phyloP scores from a whole-genome alignment of 2,113 vertebrate genomes.

The Pyxicephalus adspersus region DNA sequence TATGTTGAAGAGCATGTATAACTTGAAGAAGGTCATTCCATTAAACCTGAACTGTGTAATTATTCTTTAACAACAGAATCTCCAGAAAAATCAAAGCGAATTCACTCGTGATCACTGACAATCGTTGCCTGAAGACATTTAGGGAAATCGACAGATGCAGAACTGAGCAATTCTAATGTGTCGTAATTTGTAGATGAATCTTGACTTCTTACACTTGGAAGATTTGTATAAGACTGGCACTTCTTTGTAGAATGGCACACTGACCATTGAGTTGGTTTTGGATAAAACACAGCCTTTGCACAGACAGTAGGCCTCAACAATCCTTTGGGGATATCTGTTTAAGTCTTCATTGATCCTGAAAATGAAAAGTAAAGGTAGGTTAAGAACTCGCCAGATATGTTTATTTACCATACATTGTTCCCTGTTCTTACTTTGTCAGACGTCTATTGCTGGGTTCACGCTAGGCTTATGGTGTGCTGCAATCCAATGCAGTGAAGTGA shows the following conservation, averaged over 20 bases:
- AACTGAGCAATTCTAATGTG: conserved; percentile 42
- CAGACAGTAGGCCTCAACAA: conserved; percentile 46
- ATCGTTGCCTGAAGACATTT: neutral
- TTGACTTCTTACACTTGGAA: conserved; percentile 37
- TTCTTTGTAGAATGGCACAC: conserved; percentile 44
- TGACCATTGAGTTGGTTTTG: conserved; percentile 12
- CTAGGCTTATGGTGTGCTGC: too few species aligned
- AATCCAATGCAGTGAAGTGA: too few species aligned
- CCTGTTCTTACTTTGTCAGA: too few species aligned
- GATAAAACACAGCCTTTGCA: conserved; percentile 39
- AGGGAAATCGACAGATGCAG: conserved; percentile 54
- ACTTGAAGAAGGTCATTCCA: neutral
- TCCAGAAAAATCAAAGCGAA: neutral
- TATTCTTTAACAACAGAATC: neutral
- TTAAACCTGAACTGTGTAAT: neutral
- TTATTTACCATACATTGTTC: too few species aligned
- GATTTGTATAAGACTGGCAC: conserved; percentile 38
- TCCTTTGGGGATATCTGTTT: conserved; percentile 39
- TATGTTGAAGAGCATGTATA: neutral
- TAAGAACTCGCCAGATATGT: too few species aligned
- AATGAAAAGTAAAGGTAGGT: neutral
- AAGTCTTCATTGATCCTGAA: conserved; percentile 44
- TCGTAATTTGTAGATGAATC: conserved; percentile 38
- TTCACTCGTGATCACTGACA: neutral
- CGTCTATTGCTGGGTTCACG: too few species aligned